Conservation (phyloP, 2,888 invertebrate species). For the Ennomos quercinarius region DNA sequence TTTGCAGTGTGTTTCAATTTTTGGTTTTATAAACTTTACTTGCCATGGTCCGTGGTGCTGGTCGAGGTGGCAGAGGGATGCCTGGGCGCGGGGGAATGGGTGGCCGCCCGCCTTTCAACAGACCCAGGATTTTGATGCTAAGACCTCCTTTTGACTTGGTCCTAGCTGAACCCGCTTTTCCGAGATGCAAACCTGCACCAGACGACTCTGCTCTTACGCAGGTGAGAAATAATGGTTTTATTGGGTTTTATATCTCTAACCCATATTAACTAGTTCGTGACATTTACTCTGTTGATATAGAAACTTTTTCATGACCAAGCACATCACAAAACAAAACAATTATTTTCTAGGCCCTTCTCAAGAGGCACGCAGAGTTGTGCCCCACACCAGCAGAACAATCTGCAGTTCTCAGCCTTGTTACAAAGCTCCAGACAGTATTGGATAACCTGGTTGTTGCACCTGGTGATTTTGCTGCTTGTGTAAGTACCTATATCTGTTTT, state of each 20-base stretch:
- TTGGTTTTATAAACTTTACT: neutral
- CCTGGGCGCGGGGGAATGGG: slow-evolving; percentile 87
- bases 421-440: slow-evolving; percentile 96
- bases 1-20: slow-evolving; percentile 1
- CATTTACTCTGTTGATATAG: too few relatives aligned
- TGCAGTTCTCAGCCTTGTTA: slow-evolving; percentile 96
- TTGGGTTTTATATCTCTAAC: too few relatives aligned
- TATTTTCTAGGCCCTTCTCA: slow-evolving; percentile 91
- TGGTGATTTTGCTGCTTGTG: slow-evolving; percentile 97
- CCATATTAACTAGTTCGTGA: too few relatives aligned
- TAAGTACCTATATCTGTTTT: slow-evolving; percentile 81
- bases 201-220: slow-evolving; percentile 95
- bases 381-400: slow-evolving; percentile 96
- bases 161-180: slow-evolving; percentile 95
- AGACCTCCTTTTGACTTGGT: slow-evolving; percentile 95
- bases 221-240: slow-evolving; percentile 66
- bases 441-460: slow-evolving; percentile 98
- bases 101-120: slow-evolving; percentile 76
- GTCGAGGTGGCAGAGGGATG: slow-evolving; percentile 89
- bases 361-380: slow-evolving; percentile 96
- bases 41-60: slow-evolving; percentile 89
- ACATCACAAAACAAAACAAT: neutral
- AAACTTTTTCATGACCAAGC: neutral
- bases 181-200: slow-evolving; percentile 90
- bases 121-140: slow-evolving; percentile 75